Evolutionary conservation across 2,888 invertebrate species (phyloP), one percentile per base, ranked within the genome.

Genomic region (Chymomyza amoena): DNA sequence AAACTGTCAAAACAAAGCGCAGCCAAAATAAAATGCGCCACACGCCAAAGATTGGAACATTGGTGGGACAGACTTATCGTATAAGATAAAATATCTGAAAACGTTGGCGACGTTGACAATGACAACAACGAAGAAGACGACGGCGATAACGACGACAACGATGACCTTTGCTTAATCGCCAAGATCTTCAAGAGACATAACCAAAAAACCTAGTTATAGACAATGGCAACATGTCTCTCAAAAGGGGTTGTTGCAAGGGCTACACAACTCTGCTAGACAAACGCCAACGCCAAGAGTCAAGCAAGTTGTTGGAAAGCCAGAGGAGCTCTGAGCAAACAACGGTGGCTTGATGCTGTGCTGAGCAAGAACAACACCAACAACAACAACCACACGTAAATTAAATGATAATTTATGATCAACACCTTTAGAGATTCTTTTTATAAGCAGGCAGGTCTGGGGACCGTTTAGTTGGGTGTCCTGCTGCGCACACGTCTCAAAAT

Each of bases 341-440:
- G 39, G 57, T 57, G 57, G 57, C 57, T 25, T 57, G 54, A n/a
- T 6, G 54, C 20, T 20, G 54, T 20, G 54, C 39, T 45, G 16
- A 16, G 20, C 9, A 16, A 51, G 15, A 51, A 54, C 18, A 57
- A 10, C 18, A 25, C 15, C 25, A 7, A 60, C 63, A 69, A 70
- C 75, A 73, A 70, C 68, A 77, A 72, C 72, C 82, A 72, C 87
- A 80, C 88, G 84, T 90, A 90, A 89, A 90, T 88, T 89, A 89
- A 90, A 90, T 89, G 89, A 89, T 86, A 90, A 90, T 90, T 90
- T 90, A 90, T 91, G 91, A 91, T 90, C 90, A 90, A 90, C 91
- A 91, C 91, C 90, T 90, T 89, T 84, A 80, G 86, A 87, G 87
- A 78, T 82, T 73, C 83, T 73, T 82, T 77, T 70, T 67, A 65